Percentiles rank a stretch among this genome's conserved stretches.
These are phyloP conservation scores for Chroicocephalus ridibundus DNA, from an alignment of 2,113 vertebrate genomes.

Conservation along the genomic window DNA sequence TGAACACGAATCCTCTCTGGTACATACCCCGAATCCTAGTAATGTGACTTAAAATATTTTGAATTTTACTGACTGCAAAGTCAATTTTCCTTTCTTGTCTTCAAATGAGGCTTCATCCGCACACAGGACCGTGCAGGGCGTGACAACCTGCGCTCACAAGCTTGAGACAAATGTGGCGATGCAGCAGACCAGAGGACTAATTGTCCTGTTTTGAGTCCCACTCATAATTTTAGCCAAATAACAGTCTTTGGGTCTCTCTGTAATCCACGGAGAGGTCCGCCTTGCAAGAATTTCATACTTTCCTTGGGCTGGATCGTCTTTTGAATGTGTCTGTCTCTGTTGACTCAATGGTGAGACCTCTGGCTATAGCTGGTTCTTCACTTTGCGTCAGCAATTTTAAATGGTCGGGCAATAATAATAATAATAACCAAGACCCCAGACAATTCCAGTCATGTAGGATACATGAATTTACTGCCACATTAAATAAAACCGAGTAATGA, in stretches of 20 bases:
- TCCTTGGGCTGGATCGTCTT: not conserved
- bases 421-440: not conserved
- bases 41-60: not conserved
- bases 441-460: not conserved
- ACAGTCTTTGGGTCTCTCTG: not conserved
- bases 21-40: not conserved
- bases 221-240: not conserved
- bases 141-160: no score
- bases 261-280: not conserved
- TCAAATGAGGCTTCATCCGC: not conserved
- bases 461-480: not conserved
- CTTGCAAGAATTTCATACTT: not conserved
- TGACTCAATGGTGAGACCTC: not conserved
- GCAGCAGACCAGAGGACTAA: not conserved
- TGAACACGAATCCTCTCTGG: not conserved
- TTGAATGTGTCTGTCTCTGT: not conserved
- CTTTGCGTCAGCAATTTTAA: not conserved
- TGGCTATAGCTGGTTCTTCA: not conserved
- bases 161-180: not conserved
- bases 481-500: not conserved
- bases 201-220: not conserved
- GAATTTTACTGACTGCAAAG: not conserved
- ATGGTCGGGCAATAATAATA: not conserved
- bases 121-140: fast-evolving
- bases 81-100: not conserved